Evolutionary conservation across 2,888 invertebrate genomes (phyloP), one percentile per base, ranked within the genome.

Genomic region (Eilema depressum): DNA sequence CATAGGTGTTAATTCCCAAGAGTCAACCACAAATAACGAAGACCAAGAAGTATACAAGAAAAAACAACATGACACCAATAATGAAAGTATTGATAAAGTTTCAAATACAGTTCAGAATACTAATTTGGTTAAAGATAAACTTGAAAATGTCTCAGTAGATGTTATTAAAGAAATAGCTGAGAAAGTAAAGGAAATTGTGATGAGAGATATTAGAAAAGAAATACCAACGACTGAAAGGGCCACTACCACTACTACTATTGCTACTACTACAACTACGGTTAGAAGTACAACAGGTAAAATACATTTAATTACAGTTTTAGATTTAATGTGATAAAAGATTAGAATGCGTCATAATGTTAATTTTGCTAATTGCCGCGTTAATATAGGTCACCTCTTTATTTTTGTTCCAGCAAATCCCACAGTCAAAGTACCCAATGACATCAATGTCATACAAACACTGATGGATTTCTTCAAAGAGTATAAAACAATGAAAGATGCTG

Each of bases 131-230:
- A 68, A 33, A 14, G 60, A 67, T 26, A 37, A 47, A 33, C 23
- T 26, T 10, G 25, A 60, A 37, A 37, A 17, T 59, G 68, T 76
- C 33, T 65, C 74, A 37, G 33, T 37, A 12, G 81, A 85, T 67
- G 68, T 91, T 11, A 86, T 93, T 14, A 87, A 86, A 73, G 85
- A 89, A 76, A 91, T 94, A 66, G 91, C 90, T 56, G 88, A 91
- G 70, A 89, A 82, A 69, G 87, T 94, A 0, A 93, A 91, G 78
- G 84, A 81, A 20, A 85, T 90, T 56, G 85, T 94, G 11, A 79
- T 93, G 56, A 88, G 85, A 65, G 92, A 93, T 78, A 83, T 93
- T 57, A 82, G 77, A 30, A 84, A 84, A 53, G 83, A 85, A 26
- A 82, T 63, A 17, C 60, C 59, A 41, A 74, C 65, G 10, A 60